These are phyloP conservation scores for Pteruthius melanotis DNA, from an alignment of 2,113 vertebrate species.

Conservation along the genomic window DNA sequence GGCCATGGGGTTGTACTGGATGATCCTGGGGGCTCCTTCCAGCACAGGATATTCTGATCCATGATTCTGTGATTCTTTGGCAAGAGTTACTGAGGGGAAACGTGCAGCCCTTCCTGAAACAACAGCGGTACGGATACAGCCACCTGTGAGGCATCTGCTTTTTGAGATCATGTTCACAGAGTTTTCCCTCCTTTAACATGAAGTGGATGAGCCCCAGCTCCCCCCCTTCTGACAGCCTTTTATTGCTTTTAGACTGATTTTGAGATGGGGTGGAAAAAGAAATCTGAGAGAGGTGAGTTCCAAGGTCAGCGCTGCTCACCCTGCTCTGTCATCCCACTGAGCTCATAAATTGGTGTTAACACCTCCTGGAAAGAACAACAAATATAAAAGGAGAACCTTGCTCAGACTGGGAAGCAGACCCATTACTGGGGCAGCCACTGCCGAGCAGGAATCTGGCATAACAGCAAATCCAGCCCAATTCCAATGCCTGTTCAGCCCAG, in stretches of 20 bases:
- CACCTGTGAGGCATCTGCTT: neutral
- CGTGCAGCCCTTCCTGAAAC: neutral
- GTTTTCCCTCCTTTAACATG: neutral
- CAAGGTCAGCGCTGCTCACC: neutral
- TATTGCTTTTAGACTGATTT: neutral
- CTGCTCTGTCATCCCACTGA: neutral
- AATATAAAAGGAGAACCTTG: neutral
- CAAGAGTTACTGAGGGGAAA: neutral
- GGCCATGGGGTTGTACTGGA: neutral
- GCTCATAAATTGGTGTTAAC: conserved; percentile 36
- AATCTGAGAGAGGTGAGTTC: neutral
- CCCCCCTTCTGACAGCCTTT: neutral
- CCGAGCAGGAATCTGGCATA: neutral
- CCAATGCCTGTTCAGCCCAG: neutral
- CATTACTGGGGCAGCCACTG: neutral
- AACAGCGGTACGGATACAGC: accelerated
- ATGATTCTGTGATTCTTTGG: neutral
- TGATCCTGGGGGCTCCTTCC: neutral
- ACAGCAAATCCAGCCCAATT: neutral
- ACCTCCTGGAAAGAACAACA: neutral
- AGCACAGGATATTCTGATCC: neutral
- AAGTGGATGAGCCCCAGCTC: neutral
- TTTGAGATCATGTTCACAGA: neutral
- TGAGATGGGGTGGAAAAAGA: neutral
- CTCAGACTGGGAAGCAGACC: neutral